Base-by-base conservation (phyloP, 2,888 invertebrate genomes). In the Dicyrtomina minuta region DNA sequence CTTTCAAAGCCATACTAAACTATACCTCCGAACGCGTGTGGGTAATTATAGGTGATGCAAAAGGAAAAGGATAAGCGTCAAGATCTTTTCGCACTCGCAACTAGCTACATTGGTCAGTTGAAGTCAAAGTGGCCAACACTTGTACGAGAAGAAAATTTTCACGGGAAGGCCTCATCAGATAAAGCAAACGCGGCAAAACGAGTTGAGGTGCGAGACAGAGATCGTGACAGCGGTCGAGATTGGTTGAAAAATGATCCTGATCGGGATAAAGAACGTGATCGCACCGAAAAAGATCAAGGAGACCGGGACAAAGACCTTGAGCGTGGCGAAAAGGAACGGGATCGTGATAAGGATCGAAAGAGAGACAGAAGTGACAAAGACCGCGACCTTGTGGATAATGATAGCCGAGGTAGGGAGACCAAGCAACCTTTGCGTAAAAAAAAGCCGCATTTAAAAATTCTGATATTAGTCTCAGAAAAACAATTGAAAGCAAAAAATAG, bases 1-100 rank as follows among this genome's bases (percentile, higher is more conserved):
- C n/a, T n/a, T n/a, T n/a, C n/a, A n/a, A n/a, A n/a, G n/a, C n/a
- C n/a, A n/a, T n/a, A n/a, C n/a, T n/a, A n/a, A n/a, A n/a, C n/a
- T n/a, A n/a, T n/a, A n/a, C n/a, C n/a, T n/a, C n/a, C n/a, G n/a
- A n/a, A n/a, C n/a, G n/a, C n/a, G n/a, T n/a, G n/a, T n/a, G n/a
- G n/a, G n/a, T n/a, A n/a, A n/a, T n/a, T n/a, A n/a, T 71, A 80
- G 81, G 79, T 95, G 1, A 88, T 92, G 70, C 91, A 93, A 77
- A 94, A 93, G 79, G 97, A 99, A 82, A 96, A 96, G 81, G 93
- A 91, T 24, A 92, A 93, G 78, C 86, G 98, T 26, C 96, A 92
- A 77, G 98, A 98, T 85, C 85, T 99, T 70, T 95, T 91, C 81
- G 93, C 93, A 2, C 85, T 97, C 67, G 96, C 96, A 1, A 93